Evolutionary conservation across 2,797 vertebrate genomes (phyloP).

Genomic region (Hybognathus amarus): DNA sequence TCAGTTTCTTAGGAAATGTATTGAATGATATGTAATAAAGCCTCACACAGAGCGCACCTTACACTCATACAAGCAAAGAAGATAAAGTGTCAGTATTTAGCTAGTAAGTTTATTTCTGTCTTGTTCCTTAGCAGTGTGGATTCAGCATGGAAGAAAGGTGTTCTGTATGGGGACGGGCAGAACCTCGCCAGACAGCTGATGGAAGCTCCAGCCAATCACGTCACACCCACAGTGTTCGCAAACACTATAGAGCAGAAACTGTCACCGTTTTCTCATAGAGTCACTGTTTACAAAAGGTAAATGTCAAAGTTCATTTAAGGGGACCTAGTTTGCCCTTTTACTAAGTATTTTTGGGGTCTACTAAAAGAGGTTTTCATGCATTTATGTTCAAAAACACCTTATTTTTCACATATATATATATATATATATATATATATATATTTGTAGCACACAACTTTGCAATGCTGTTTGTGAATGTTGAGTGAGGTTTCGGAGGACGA

Average conservation of each 20-base stretch:
- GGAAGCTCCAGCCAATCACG: slow-evolving; percentile 93
- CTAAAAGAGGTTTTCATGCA: neutral
- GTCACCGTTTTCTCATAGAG: slow-evolving; percentile 73
- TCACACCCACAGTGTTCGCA: slow-evolving; percentile 91
- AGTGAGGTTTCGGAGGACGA: too few relatives aligned
- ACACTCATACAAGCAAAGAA: too few relatives aligned
- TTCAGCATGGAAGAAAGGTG: slow-evolving; percentile 86
- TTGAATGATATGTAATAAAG: neutral
- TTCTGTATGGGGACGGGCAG: slow-evolving; percentile 89
- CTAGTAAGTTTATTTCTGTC: neutral
- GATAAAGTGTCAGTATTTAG: too few relatives aligned
- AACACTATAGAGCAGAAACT: slow-evolving; percentile 87
- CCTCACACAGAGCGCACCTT: neutral
- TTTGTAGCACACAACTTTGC: neutral
- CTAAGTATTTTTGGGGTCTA: neutral
- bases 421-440: neutral
- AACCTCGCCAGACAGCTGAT: slow-evolving; percentile 92
- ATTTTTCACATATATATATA: neutral
- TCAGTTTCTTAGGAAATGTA: neutral
- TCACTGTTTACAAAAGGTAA: slow-evolving; percentile 84
- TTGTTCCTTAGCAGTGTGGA: slow-evolving; percentile 73
- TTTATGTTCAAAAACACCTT: neutral
- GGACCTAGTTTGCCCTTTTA: neutral
- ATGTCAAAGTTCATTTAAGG: neutral
- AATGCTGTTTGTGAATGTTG: too few relatives aligned